Conservation (phyloP, 2,888 invertebrate species). For the Loripinus fragilis region DNA sequence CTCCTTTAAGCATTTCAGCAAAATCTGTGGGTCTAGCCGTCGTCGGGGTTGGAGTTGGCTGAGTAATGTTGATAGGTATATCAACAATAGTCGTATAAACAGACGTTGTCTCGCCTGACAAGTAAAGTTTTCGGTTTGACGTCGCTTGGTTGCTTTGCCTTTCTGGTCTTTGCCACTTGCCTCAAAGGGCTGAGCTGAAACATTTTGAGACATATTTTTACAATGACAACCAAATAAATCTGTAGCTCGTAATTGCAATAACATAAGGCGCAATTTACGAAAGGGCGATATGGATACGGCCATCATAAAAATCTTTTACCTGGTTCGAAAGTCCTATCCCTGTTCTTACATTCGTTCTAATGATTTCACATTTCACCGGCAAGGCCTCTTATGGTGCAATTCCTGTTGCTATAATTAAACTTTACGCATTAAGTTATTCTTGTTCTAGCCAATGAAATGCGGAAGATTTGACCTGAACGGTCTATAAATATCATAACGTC, state of each 20-base stretch:
- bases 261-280: not conserved
- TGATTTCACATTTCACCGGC: slow-evolving; percentile 57
- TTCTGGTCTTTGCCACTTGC: slow-evolving; percentile 29
- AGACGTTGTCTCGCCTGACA: slow-evolving; percentile 44
- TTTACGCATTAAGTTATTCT: slow-evolving; percentile 33
- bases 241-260: not conserved
- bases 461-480: slow-evolving; percentile 22
- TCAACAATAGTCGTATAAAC: slow-evolving; percentile 44
- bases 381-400: slow-evolving; percentile 72
- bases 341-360: slow-evolving; percentile 64
- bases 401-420: slow-evolving; percentile 58
- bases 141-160: slow-evolving; percentile 47
- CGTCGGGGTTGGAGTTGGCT: slow-evolving; percentile 15
- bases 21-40: slow-evolving; percentile 55
- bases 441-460: slow-evolving; percentile 39
- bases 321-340: slow-evolving; percentile 66
- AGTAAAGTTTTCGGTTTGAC: slow-evolving; percentile 42
- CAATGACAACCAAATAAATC: not conserved
- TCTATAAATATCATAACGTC: slow-evolving; percentile 11
- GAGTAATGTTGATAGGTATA: slow-evolving; percentile 49
- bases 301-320: slow-evolving; percentile 47
- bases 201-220: slow-evolving; percentile 1
- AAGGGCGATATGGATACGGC: not conserved
- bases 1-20: slow-evolving; percentile 55
- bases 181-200: slow-evolving; percentile 47